These are phyloP conservation scores for Podarcis cretensis DNA, from an alignment of 2,113 vertebrate genomes.

Conservation along the genomic window DNA sequence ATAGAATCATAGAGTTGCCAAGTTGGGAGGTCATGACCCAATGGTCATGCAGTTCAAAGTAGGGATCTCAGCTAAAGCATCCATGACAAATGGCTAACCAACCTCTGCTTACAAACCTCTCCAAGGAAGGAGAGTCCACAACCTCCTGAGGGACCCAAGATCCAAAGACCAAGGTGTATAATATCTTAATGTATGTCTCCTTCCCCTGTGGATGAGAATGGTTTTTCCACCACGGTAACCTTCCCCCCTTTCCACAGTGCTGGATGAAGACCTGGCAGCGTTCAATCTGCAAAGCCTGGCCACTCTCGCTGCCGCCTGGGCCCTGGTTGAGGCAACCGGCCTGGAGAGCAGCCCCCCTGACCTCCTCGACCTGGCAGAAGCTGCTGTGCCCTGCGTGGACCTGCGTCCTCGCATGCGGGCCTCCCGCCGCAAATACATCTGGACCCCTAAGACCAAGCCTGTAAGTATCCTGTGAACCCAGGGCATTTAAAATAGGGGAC, in stretches of 20 bases:
- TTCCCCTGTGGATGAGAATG: neutral
- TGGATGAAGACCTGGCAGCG: slow-evolving; percentile 86
- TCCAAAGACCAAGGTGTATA: too few relatives aligned
- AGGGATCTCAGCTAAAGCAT: too few relatives aligned
- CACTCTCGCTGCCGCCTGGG: slow-evolving; percentile 90
- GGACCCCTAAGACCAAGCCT: slow-evolving; percentile 91
- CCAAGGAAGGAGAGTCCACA: too few relatives aligned
- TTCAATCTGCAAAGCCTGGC: slow-evolving; percentile 93
- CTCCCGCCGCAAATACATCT: slow-evolving; percentile 90
- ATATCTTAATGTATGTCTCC: neutral
- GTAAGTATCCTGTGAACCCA: slow-evolving; percentile 74
- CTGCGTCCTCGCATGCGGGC: slow-evolving; percentile 82
- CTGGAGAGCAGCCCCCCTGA: slow-evolving; percentile 77
- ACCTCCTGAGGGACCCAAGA: too few relatives aligned
- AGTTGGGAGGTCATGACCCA: too few relatives aligned
- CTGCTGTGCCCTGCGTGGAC: slow-evolving; percentile 59
- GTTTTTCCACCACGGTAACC: neutral
- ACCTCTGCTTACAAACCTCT: too few relatives aligned
- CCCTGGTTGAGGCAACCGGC: slow-evolving; percentile 76
- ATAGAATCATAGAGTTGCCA: too few relatives aligned
- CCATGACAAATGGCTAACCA: too few relatives aligned
- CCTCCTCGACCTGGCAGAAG: slow-evolving; percentile 39
- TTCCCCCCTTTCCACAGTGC: slow-evolving; percentile 42
- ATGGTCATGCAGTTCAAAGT: too few relatives aligned
- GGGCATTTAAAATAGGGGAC: neutral